Base-by-base conservation (phyloP, 2,888 invertebrate species). In the Lasioglossum oenotherae region DNA sequence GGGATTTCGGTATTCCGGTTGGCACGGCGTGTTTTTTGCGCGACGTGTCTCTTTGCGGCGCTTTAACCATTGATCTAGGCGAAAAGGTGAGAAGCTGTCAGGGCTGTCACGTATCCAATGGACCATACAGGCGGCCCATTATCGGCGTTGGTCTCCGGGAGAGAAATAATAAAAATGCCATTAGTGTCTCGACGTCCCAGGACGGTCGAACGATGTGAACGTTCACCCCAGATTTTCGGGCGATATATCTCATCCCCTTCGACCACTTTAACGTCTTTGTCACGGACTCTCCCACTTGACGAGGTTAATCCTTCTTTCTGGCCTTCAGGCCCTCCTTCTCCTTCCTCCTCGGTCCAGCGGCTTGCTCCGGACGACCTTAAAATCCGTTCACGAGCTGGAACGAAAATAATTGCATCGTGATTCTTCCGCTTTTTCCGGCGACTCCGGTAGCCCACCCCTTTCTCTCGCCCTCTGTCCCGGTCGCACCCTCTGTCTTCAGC, bases 131-230 rank as follows among this genome's bases (percentile, higher is more conserved):
- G 87, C 91, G 91, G 78, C 74, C 93, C 92, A 92, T 94, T 94
- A 93, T 91, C 84, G 78, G 76, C 72, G 74, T 31, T 84, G 79
- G 87, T 83, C 87, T 82, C 87, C 85, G 84, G 64, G 85, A 87
- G 92, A 93, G 93, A 95, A 94, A 95, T 95, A 94, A 95, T 95
- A 95, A 95, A 95, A 95, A 94, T 94, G 93, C 94, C 94, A 95
- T 95, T 95, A 94, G 94, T 93, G 94, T 93, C 92, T 90, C 85
- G 89, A 82, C 89, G 89, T 89, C 81, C 87, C 84, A 89, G 81
- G 89, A 87, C 83, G 91, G 85, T 80, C 90, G 87, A 88, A 88
- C 88, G 89, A 88, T 92, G 91, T 88, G 91, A 91, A 83, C 90
- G 85, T 89, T 91, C 90, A 84, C 90, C 91, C 89, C 91, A 92